Percentiles rank a stretch among this genome's conserved stretches.
Conservation (phyloP, 1,140 invertebrate genomes). For the Drosophila nikananu region DNA sequence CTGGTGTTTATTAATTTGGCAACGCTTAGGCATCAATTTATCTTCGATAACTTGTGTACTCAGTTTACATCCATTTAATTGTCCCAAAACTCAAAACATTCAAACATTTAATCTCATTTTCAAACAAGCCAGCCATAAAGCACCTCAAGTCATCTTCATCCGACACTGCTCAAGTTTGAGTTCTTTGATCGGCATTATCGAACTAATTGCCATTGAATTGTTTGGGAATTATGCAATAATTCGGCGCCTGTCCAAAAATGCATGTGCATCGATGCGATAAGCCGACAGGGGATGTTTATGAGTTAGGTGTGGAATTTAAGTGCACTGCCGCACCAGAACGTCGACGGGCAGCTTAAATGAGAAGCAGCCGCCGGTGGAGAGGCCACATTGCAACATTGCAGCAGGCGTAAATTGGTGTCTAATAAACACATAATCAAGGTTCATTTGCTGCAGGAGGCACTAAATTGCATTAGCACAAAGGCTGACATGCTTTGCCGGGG, state of each 20-base stretch:
- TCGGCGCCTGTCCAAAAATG: constrained; percentile 8
- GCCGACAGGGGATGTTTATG: constrained; percentile 37
- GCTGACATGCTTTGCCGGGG: constrained; percentile 27
- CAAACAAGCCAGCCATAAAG: constrained; percentile 7
- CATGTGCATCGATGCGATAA: constrained; percentile 18
- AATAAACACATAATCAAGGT: constrained; percentile 81
- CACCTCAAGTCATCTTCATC: not conserved
- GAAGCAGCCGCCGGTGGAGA: constrained; percentile 15
- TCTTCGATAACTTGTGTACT: constrained; percentile 7
- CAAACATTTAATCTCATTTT: constrained; percentile 1
- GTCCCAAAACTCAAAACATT: not conserved
- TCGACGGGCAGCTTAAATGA: constrained; percentile 19
- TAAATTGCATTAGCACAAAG: constrained; percentile 78
- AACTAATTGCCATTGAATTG: constrained; percentile 23
- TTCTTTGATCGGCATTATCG: constrained; percentile 21
- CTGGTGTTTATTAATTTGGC: constrained; percentile 15
- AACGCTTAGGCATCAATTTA: constrained; percentile 9
- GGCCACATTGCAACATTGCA: constrained; percentile 48
- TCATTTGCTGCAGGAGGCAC: constrained; percentile 64
- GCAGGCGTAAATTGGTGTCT: constrained; percentile 68
- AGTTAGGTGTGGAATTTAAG: constrained; percentile 38
- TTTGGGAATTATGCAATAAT: not conserved
- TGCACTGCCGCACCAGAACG: constrained; percentile 1
- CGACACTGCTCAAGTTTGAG: constrained; percentile 4
- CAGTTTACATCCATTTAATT: constrained; percentile 3